Evolutionary conservation across 2,797 vertebrate species (phyloP).

Genomic region (Rhodeus uyekii): DNA sequence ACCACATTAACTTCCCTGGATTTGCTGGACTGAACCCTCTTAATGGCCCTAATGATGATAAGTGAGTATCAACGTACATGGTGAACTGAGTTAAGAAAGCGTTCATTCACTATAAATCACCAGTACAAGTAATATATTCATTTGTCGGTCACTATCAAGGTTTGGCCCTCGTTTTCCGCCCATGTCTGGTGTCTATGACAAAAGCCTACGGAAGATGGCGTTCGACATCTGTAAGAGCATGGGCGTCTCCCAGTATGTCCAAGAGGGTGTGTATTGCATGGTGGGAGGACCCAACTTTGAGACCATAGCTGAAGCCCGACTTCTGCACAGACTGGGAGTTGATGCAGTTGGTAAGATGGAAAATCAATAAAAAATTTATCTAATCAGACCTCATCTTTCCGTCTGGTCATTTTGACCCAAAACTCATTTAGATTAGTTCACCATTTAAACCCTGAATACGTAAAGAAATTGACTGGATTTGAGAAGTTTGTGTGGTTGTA

Average conservation of each 20-base stretch:
- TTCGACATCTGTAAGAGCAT: conserved; percentile 74
- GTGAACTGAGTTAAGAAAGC: not conserved
- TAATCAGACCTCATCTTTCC: not conserved
- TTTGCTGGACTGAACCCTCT: conserved; percentile 79
- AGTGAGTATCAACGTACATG: conserved; percentile 55
- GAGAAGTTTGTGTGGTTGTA: too few species aligned
- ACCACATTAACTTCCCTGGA: conserved; percentile 83
- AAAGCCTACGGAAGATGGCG: conserved; percentile 69
- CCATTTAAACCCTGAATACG: too few species aligned
- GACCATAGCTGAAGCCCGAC: conserved; percentile 78
- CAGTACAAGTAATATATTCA: not conserved
- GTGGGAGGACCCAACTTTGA: conserved; percentile 85
- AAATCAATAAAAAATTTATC: not conserved
- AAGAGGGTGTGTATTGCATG: conserved; percentile 84
- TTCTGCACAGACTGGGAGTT: conserved; percentile 79
- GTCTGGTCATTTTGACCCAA: too few species aligned
- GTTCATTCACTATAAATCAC: not conserved
- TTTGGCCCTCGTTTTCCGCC: conserved; percentile 85
- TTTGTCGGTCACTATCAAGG: conserved; percentile 58
- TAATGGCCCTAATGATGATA: conserved; percentile 76
- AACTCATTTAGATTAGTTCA: too few species aligned
- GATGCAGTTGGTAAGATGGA: conserved; percentile 80
- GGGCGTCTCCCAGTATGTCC: conserved; percentile 67
- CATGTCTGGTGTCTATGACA: conserved; percentile 81
- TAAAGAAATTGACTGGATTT: too few species aligned